A percentile compares a stretch with the other conserved stretches of the same genome.
phyloP scores from a whole-genome alignment of 2,797 vertebrate species.

The Ctenosaura bakeri region DNA sequence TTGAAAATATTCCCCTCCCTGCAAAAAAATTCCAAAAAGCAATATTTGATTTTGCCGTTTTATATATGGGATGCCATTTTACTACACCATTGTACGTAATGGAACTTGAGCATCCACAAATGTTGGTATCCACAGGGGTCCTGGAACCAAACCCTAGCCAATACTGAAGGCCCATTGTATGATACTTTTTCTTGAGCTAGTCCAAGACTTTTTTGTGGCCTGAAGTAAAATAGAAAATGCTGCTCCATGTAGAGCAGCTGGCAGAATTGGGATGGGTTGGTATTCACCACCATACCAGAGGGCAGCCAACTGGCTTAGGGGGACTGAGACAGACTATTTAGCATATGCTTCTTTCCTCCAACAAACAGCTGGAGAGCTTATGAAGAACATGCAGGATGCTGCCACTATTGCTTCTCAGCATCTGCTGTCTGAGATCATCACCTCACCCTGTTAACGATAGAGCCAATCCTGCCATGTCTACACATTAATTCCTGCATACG shows the following conservation, averaged over 20 bases:
- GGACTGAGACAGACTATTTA: not conserved
- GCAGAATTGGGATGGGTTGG: not conserved
- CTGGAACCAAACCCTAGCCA: too few relatives aligned
- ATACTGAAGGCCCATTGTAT: not conserved
- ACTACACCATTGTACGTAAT: too few relatives aligned
- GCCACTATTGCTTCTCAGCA: not conserved
- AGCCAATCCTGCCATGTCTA: not conserved
- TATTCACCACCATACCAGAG: not conserved
- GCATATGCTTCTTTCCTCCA: not conserved
- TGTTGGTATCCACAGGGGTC: too few relatives aligned
- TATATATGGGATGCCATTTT: too few relatives aligned
- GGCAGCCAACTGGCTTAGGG: not conserved
- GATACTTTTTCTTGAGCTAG: not conserved
- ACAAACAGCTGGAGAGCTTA: not conserved
- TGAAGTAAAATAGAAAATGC: not conserved
- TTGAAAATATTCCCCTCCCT: too few relatives aligned
- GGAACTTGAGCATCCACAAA: too few relatives aligned
- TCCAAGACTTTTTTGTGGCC: not conserved
- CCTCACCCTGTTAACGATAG: not conserved
- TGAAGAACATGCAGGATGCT: not conserved
- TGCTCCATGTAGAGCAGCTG: not conserved
- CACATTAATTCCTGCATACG: constrained; percentile 7
- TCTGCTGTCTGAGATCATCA: not conserved
- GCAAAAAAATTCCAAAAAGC: too few relatives aligned
- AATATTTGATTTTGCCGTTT: too few relatives aligned